Evolutionary conservation across 2,113 vertebrate genomes (phyloP).

Genomic region (Mastomys coucha): DNA sequence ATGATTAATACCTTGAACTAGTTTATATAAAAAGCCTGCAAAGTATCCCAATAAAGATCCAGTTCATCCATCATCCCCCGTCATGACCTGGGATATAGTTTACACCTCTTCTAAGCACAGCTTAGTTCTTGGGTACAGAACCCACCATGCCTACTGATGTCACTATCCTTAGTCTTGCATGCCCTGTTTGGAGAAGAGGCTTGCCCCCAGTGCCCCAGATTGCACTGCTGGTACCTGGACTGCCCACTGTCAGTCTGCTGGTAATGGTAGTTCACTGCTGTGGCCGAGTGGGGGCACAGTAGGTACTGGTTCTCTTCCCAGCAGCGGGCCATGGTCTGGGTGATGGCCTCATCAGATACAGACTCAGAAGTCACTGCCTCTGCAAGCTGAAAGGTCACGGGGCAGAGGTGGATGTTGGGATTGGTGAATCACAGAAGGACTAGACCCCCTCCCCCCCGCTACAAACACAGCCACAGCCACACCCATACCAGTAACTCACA

Average conservation of each 20-base stretch:
- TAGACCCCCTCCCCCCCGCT: not conserved
- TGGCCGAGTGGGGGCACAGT: conserved; percentile 88
- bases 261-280: conserved; percentile 88
- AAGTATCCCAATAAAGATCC: not conserved
- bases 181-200: not conserved
- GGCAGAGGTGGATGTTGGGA: fast-evolving
- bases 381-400: conserved; percentile 73
- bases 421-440: no score
- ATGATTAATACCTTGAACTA: not conserved
- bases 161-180: not conserved
- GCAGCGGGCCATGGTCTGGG: conserved; percentile 84
- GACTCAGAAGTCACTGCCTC: conserved; percentile 77
- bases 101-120: not conserved
- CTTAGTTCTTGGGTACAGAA: not conserved
- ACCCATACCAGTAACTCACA: not conserved
- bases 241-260: conserved; percentile 11
- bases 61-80: not conserved
- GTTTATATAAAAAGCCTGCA: not conserved
- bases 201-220: not conserved
- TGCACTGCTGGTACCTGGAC: conserved; percentile 47
- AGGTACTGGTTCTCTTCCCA: conserved; percentile 88
- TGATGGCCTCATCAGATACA: conserved; percentile 82
- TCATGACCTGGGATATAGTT: not conserved
- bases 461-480: not conserved
- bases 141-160: not conserved